phyloP scores from a whole-genome alignment of 2,797 vertebrate genomes.

The Eospalax fontanierii region DNA sequence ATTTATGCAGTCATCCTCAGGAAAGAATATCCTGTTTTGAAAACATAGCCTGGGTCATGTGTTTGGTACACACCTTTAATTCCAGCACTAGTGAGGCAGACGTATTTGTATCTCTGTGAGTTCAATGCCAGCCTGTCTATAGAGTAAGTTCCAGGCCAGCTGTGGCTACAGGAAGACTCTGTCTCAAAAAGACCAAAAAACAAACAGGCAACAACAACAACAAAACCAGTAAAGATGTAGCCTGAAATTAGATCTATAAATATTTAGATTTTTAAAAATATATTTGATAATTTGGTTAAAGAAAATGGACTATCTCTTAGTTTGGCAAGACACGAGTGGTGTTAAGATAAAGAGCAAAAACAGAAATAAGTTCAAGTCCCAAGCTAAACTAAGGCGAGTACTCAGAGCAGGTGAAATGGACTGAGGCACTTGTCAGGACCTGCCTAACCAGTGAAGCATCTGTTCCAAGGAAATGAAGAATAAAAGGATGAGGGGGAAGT shows the following conservation, averaged over 20 bases:
- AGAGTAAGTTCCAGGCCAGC: no score
- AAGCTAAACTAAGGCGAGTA: neutral
- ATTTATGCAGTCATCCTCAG: neutral
- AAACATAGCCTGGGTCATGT: no score
- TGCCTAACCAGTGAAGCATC: neutral
- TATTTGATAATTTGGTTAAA: neutral
- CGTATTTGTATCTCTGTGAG: no score
- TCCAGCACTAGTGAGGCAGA: no score
- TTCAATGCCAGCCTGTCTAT: no score
- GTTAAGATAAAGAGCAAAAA: neutral
- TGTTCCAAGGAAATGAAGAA: neutral
- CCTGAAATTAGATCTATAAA: neutral
- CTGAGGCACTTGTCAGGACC: neutral
- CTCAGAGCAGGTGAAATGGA: neutral
- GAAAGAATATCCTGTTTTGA: constrained; percentile 37
- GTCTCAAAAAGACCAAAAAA: no score
- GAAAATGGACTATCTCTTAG: neutral
- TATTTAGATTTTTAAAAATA: constrained; percentile 35
- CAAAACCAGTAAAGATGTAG: constrained; percentile 16
- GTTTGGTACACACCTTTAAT: no score
- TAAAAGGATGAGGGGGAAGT: neutral
- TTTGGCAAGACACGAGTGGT: neutral
- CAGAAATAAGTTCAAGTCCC: constrained; percentile 16
- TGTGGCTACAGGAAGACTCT: no score
- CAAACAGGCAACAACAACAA: no score